These are phyloP conservation scores for Martes martes DNA, from an alignment of 2,113 vertebrate species.

Conservation along the genomic window DNA sequence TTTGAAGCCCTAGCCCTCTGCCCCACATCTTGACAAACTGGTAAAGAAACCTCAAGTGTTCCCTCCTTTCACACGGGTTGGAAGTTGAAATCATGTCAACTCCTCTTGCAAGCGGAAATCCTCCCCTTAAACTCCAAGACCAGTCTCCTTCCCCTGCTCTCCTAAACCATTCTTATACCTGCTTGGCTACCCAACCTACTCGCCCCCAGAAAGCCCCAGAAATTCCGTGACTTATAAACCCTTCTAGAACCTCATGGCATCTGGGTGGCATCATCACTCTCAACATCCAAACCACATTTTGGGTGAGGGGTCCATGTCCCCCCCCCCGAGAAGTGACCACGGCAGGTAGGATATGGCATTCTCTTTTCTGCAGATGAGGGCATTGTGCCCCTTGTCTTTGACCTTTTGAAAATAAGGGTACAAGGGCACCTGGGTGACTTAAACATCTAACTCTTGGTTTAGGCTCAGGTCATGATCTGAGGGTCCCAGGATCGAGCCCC, in stretches of 20 bases:
- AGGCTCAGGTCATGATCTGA: background rate
- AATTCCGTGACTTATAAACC: background rate
- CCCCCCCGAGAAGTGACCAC: background rate
- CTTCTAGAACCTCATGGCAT: background rate
- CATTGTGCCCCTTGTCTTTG: no score
- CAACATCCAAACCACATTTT: background rate
- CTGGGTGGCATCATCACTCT: background rate
- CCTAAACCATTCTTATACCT: background rate
- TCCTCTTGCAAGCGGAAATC: background rate
- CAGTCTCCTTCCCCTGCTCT: background rate
- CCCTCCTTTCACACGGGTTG: fast-evolving
- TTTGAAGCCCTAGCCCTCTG: background rate
- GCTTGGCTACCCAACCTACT: background rate
- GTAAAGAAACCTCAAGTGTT: background rate
- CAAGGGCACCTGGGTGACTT: background rate
- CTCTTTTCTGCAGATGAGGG: background rate
- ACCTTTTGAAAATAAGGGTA: background rate
- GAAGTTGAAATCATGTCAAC: background rate
- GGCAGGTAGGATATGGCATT: background rate
- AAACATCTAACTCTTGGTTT: background rate
- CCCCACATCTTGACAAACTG: background rate
- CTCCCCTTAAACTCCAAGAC: background rate
- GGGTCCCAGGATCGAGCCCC: background rate
- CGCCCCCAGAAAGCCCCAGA: background rate
- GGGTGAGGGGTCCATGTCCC: no score